phyloP scores from a whole-genome alignment of 2,888 invertebrate species.

The Anoplius nigerrimus region DNA sequence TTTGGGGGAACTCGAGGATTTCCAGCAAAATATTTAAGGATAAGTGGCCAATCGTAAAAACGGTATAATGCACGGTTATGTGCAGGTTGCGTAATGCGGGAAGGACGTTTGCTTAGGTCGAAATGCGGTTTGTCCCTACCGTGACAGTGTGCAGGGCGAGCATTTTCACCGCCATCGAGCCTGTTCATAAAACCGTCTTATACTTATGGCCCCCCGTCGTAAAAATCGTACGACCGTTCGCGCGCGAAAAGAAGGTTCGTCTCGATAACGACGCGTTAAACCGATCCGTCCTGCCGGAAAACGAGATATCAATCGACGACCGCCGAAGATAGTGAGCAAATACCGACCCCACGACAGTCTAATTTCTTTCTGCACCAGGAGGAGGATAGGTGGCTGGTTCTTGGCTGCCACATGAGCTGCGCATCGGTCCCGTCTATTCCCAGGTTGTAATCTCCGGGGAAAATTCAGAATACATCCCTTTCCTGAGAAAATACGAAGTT shows the following conservation, averaged over 20 bases:
- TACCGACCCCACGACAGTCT: too few species aligned
- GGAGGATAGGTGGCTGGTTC: background rate
- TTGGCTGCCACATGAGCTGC: background rate
- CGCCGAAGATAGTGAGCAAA: background rate
- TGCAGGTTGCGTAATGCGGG: constrained; percentile 56
- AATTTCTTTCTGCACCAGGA: background rate
- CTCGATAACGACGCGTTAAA: constrained; percentile 9
- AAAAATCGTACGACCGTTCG: constrained; percentile 35
- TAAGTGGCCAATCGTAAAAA: background rate
- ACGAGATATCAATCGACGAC: too few species aligned
- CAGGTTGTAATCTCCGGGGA: constrained; percentile 35
- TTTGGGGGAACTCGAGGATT: background rate
- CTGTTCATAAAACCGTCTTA: constrained; percentile 34
- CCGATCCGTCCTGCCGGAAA: background rate
- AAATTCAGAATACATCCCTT: constrained; percentile 55
- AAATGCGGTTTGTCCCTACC: constrained; percentile 49
- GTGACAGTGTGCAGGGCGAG: constrained; percentile 27
- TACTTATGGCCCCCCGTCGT: constrained; percentile 22
- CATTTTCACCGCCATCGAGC: constrained; percentile 19
- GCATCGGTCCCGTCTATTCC: constrained; percentile 1
- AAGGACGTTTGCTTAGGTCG: constrained; percentile 58
- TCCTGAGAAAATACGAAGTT: constrained; percentile 59
- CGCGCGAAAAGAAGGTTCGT: constrained; percentile 14
- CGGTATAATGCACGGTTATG: constrained; percentile 51
- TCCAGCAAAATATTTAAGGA: background rate